Percentiles rank a stretch among this genome's conserved stretches.
These are phyloP conservation scores for Hirtodrosophila cameraria DNA, from an alignment of 2,888 invertebrate genomes.

Conservation along the genomic window DNA sequence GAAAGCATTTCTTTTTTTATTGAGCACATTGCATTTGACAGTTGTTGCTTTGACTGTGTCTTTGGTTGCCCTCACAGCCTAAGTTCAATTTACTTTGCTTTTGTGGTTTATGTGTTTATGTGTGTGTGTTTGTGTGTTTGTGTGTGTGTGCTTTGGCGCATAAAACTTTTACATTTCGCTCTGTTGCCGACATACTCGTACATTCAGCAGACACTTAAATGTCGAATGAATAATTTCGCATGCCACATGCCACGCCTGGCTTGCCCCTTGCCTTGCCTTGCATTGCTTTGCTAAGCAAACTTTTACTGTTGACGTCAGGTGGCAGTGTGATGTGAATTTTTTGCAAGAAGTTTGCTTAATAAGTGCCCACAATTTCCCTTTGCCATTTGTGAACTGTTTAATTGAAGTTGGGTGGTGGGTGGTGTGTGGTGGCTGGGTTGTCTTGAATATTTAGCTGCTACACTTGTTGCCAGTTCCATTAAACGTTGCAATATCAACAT, in stretches of 20 bases:
- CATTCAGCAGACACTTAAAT: slow-evolving; percentile 73
- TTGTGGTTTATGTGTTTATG: slow-evolving; percentile 49
- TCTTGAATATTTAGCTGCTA: slow-evolving; percentile 3
- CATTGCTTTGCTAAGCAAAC: too few relatives aligned
- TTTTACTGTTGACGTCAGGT: slow-evolving; percentile 53
- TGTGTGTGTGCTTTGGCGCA: slow-evolving; percentile 40
- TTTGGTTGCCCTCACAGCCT: slow-evolving; percentile 18
- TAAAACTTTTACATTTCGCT: slow-evolving; percentile 72
- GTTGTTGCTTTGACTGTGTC: slow-evolving; percentile 31
- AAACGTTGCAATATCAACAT: slow-evolving; percentile 38
- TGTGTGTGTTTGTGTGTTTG: slow-evolving; percentile 19
- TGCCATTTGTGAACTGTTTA: slow-evolving; percentile 39
- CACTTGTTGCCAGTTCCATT: slow-evolving; percentile 19
- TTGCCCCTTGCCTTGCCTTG: slow-evolving; percentile 1
- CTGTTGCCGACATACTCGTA: slow-evolving; percentile 40
- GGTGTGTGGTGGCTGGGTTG: slow-evolving; percentile 1
- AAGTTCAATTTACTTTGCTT: slow-evolving; percentile 39
- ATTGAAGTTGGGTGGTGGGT: slow-evolving; percentile 35
- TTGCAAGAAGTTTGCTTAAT: slow-evolving; percentile 50
- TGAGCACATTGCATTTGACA: slow-evolving; percentile 48
- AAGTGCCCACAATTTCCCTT: slow-evolving; percentile 46
- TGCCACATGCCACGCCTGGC: slow-evolving; percentile 47
- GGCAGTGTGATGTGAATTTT: slow-evolving; percentile 37
- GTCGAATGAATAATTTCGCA: slow-evolving; percentile 76
- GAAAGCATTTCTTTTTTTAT: too few relatives aligned